Conservation (phyloP, 1,140 invertebrate species). For the Nomia melanderi region DNA sequence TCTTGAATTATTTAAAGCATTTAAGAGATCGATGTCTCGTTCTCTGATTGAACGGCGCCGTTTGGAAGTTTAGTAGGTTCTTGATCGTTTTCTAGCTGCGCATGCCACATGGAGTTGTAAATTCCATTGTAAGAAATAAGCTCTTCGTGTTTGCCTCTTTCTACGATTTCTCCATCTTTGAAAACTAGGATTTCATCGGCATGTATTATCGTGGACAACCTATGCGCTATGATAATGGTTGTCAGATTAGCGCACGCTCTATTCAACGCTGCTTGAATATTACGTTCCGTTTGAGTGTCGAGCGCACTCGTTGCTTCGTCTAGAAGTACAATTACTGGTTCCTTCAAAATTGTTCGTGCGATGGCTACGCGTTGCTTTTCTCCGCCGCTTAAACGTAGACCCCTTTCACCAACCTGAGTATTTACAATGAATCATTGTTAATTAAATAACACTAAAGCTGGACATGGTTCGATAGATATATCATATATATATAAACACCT, state of each 20-base stretch:
- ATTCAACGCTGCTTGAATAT: slow-evolving; percentile 90
- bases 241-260: slow-evolving; percentile 92
- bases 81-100: slow-evolving; percentile 87
- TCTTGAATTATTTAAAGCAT: too few species aligned
- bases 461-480: background rate
- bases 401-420: slow-evolving; percentile 88
- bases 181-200: slow-evolving; percentile 96
- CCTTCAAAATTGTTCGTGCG: slow-evolving; percentile 93
- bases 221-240: slow-evolving; percentile 95
- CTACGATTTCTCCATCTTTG: slow-evolving; percentile 94
- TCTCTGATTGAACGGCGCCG: slow-evolving; percentile 25
- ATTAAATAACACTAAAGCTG: background rate
- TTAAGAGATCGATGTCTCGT: slow-evolving; percentile 25
- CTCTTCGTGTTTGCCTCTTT: slow-evolving; percentile 92
- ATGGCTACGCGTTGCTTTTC: slow-evolving; percentile 97
- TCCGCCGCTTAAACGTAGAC: slow-evolving; percentile 91
- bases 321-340: slow-evolving; percentile 91
- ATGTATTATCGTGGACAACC: slow-evolving; percentile 95
- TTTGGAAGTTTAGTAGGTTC: slow-evolving; percentile 48
- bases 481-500: slow-evolving; percentile 81
- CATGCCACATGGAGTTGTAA: slow-evolving; percentile 94
- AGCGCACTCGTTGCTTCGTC: slow-evolving; percentile 95
- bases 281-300: slow-evolving; percentile 91
- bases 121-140: slow-evolving; percentile 85
- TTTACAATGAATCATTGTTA: slow-evolving; percentile 25